Conservation (phyloP, 64 coral and sea anemone species). For the Porites lutea region DNA sequence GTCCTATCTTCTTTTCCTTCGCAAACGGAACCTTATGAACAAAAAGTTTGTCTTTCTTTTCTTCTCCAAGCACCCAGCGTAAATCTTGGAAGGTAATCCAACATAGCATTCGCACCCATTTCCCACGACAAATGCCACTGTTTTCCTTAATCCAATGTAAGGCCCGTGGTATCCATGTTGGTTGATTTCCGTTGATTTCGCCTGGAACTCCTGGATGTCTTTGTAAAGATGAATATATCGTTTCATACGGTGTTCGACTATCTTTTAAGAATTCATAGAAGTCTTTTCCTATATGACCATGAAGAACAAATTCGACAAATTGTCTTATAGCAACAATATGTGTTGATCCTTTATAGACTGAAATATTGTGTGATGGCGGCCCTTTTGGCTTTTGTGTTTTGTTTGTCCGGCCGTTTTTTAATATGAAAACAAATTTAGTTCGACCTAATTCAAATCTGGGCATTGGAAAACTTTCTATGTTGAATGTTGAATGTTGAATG, state of each 20-base stretch:
- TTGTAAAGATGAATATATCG: constrained; percentile 22
- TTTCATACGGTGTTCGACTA: constrained; percentile 24
- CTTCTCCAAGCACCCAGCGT: background rate
- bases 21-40: constrained; percentile 49
- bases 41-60: constrained; percentile 3
- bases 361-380: constrained; percentile 22
- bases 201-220: constrained; percentile 25
- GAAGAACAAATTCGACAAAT: constrained; percentile 29
- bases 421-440: background rate
- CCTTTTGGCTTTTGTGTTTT: background rate
- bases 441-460: background rate
- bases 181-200: constrained; percentile 7
- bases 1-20: too few species aligned
- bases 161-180: background rate
- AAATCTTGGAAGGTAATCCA: constrained; percentile 30
- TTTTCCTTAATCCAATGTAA: background rate
- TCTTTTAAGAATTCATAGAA: constrained; percentile 32
- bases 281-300: constrained; percentile 3
- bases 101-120: background rate
- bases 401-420: background rate
- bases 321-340: constrained; percentile 11
- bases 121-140: background rate
- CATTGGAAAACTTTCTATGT: constrained; percentile 15
- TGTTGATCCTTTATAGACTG: constrained; percentile 14
- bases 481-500: too few species aligned